Conservation (phyloP, 2,797 vertebrate species). For the Chelon auratus region DNA sequence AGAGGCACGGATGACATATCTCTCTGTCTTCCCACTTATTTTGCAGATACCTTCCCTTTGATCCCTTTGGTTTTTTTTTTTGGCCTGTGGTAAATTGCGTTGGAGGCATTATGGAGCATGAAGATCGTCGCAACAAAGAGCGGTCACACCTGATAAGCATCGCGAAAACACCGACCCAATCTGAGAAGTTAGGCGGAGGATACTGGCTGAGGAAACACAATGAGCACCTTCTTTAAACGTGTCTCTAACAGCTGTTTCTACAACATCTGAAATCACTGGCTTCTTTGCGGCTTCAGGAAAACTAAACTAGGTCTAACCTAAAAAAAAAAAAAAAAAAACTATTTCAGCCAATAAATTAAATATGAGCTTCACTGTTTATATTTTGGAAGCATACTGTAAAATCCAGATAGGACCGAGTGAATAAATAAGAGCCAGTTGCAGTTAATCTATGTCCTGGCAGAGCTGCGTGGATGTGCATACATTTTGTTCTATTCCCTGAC, state of each 20-base stretch:
- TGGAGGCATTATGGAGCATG: constrained; percentile 73
- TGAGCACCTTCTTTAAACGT: constrained; percentile 44
- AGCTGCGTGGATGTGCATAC: constrained; percentile 46
- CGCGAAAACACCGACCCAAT: constrained; percentile 64
- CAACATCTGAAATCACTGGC: constrained; percentile 30
- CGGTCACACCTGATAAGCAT: constrained; percentile 78
- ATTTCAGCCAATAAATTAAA: constrained; percentile 37
- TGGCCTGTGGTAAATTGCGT: constrained; percentile 70
- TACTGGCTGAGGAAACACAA: constrained; percentile 50
- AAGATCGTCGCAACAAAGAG: constrained; percentile 74
- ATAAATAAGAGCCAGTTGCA: constrained; percentile 38
- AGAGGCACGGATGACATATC: constrained; percentile 57
- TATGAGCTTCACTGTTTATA: constrained; percentile 23
- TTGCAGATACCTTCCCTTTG: constrained; percentile 48
- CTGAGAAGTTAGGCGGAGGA: constrained; percentile 40
- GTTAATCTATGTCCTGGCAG: constrained; percentile 52
- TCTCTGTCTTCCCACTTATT: constrained; percentile 51
- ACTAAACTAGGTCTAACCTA: background rate
- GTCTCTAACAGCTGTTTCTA: background rate
- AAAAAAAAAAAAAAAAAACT: constrained; percentile 16
- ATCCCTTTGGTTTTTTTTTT: constrained; percentile 20
- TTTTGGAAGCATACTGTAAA: constrained; percentile 36
- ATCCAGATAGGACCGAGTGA: constrained; percentile 37
- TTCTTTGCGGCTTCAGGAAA: constrained; percentile 9
- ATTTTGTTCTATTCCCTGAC: constrained; percentile 51